Evolutionary conservation across 1,140 invertebrate species (phyloP), one percentile per base, ranked within the genome.

Genomic region (Anagrus nilaparvatae): DNA sequence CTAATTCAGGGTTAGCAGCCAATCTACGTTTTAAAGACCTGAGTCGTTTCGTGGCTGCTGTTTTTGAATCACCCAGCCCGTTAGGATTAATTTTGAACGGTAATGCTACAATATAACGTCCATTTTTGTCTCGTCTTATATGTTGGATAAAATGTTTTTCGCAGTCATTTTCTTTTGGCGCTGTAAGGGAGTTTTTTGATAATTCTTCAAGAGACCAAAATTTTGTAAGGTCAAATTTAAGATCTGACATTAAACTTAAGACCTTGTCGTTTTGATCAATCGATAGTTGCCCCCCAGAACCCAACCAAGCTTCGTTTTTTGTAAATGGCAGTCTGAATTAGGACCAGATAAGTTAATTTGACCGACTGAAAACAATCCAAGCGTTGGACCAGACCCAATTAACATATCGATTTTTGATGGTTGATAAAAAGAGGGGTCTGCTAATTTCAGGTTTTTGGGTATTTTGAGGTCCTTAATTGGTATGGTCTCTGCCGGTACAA

Each of bases 351-450:
- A 10, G 17, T 38, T 38, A 2, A 48, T 34, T 37, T 44, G 47
- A 27, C 47, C 39, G 9, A 39, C 18, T 13, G 28, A 32, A 18
- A 48, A 30, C 5, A 48, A 20, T 6, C 39, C n/a, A 28, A 41
- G 40, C 35, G 44, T 45, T 14, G 37, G 18, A 10, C 27, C 47
- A 6, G 43, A 30, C 3, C 47, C 43, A 24, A 49, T 35, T 2
- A 49, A 23, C 7, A 35, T 27, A 6, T 49, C 39, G 18, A 49
- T 24, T 7, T 32, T 17, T 3, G 16, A 29, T n/a, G 40, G 40
- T 13, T 32, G 21, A 9, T 12, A 9, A 24, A 49, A 49, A 14
- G 19, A 19, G 0, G 19, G 35, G 28, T 49, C 40, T 2, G 47
- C 47, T 25, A 49, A 23, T 21, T 14, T 33, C 1, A 49, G 2